A percentile compares a stretch with the other conserved stretches of the same genome.
These are phyloP conservation scores for Tachina fera DNA, from an alignment of 2,888 invertebrate genomes.

Conservation along the genomic window DNA sequence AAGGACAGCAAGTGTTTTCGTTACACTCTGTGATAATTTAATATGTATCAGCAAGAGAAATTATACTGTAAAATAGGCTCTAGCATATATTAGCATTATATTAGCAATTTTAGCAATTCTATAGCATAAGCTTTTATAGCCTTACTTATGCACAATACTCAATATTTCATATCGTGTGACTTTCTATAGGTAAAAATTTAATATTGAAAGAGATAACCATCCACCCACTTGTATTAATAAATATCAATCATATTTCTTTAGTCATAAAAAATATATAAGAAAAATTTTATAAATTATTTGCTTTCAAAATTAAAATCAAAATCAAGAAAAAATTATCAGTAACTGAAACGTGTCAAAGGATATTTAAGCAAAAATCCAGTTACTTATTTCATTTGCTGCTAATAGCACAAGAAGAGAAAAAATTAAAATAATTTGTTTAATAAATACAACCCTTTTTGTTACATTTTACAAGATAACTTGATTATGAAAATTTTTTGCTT, in stretches of 20 bases:
- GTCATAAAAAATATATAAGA: neutral
- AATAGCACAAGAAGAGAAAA: neutral
- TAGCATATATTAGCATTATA: too few species aligned
- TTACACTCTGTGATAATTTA: too few species aligned
- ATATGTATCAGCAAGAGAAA: too few species aligned
- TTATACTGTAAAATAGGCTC: too few species aligned
- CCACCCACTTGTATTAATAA: conserved; percentile 10
- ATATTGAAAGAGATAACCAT: neutral
- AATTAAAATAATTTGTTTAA: conserved; percentile 31
- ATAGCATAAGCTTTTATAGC: too few species aligned
- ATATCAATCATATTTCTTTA: conserved; percentile 28
- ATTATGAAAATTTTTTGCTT: conserved; percentile 53
- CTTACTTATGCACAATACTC: neutral
- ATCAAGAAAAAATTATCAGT: conserved; percentile 11
- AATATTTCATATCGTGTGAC: neutral
- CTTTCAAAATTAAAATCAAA: conserved; percentile 7
- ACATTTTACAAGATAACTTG: conserved; percentile 41
- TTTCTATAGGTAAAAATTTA: neutral
- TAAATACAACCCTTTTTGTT: conserved; percentile 38
- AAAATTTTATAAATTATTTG: conserved; percentile 27
- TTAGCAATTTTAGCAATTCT: too few species aligned
- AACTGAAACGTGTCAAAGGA: conserved; percentile 25
- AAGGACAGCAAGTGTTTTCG: too few species aligned
- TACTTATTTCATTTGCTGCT: conserved; percentile 34
- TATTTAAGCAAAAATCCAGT: conserved; percentile 33